Percentiles rank a stretch among this genome's conserved stretches.
phyloP scores from a whole-genome alignment of 53 echinoderm and acorn worm genomes.

The Hippasteria phrygiana region DNA sequence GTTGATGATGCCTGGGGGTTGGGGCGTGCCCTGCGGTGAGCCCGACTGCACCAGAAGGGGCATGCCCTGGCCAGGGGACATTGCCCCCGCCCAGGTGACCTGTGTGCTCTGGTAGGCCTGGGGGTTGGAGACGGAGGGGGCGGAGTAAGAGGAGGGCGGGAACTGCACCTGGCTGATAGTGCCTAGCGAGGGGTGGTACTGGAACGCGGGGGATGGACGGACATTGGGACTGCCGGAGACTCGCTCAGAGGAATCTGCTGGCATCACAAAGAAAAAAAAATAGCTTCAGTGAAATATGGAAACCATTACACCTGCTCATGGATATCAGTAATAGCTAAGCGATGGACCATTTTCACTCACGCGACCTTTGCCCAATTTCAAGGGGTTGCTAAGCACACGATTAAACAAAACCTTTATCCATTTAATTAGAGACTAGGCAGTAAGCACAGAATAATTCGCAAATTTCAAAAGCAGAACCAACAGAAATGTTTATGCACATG shows the following conservation, averaged over 20 bases:
- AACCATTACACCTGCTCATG: too few relatives aligned
- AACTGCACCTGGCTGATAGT: slow-evolving; percentile 72
- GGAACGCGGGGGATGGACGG: slow-evolving; percentile 67
- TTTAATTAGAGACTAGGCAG: too few relatives aligned
- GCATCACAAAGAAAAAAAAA: background rate
- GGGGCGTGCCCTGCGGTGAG: slow-evolving; percentile 61
- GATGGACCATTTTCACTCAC: too few relatives aligned
- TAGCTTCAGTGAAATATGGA: too few relatives aligned
- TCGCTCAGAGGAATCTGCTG: slow-evolving; percentile 80
- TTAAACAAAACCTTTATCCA: too few relatives aligned
- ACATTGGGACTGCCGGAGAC: slow-evolving; percentile 79
- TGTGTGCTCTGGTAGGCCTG: slow-evolving; percentile 76
- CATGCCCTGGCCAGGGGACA: slow-evolving; percentile 57
- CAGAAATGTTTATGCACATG: too few relatives aligned
- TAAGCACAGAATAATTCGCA: too few relatives aligned
- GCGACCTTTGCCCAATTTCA: too few relatives aligned
- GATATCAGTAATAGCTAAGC: too few relatives aligned
- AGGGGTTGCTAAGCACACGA: too few relatives aligned
- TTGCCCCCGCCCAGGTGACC: slow-evolving; percentile 74
- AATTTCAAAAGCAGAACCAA: too few relatives aligned
- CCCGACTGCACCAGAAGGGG: slow-evolving; percentile 79
- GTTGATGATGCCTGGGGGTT: slow-evolving; percentile 59
- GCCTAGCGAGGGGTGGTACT: slow-evolving; percentile 75
- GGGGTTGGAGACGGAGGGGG: slow-evolving; percentile 74
- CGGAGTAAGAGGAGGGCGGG: slow-evolving; percentile 56